Base-by-base conservation (phyloP, 1,140 invertebrate species). In the Gryllus bimaculatus region DNA sequence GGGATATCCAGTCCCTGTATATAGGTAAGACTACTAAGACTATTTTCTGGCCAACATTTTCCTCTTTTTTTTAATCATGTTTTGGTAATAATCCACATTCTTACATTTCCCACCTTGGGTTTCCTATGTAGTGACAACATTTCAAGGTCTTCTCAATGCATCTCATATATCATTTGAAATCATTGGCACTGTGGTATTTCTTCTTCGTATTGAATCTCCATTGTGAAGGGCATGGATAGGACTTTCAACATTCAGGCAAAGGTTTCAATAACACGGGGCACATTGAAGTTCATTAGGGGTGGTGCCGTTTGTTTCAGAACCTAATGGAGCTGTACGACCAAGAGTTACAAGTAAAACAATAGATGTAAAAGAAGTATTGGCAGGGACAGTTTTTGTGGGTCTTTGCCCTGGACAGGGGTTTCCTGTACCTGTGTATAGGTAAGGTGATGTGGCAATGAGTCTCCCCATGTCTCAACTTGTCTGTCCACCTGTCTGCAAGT, bases 271-370 rank as follows among this genome's bases (percentile, higher is more conserved):
- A 66, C 18, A 66, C 3, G 18, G 18, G 54, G 7, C 18, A 66
- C 18, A 13, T 66, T 66, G 54, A 10, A 66, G 54, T 75, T 15
- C 39, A 75, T 15, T 12, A 75, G 74, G n/a, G 5, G 26, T 39
- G 26, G 39, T 75, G 74, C 74, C n/a, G 8, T 21, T 75, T 75
- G 74, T 82, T 88, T 82, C 85, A 89, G 88, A 88, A 84, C 88
- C 88, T 73, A 88, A 87, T 80, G 86, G 86, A 82, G 85, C 86
- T 21, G 85, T 88, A 76, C 82, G 83, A 78, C 87, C 86, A 48
- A 83, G 84, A 83, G 81, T 87, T 47, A 85, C 81, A 80, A 85
- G 83, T 80, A 85, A 84, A 82, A 86, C 82, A 20, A 87, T 88
- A 75, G 86, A 89, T 82, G 84, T 87, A 74, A 85, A 83, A 81